Base-by-base conservation (phyloP, 2,797 vertebrate species). In the Gambelia wislizenii region DNA sequence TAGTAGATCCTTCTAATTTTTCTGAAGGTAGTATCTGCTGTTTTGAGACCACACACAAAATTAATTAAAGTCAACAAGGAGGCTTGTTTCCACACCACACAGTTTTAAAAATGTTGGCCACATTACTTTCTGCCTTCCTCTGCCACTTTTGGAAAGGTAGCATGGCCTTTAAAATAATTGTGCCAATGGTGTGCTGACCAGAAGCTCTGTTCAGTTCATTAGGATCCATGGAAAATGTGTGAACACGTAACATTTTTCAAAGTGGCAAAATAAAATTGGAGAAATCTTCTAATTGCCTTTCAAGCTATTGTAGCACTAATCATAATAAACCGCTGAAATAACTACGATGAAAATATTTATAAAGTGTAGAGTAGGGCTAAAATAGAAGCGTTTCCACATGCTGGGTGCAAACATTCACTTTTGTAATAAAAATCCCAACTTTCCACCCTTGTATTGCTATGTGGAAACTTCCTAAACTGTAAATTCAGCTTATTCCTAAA, bases 1-100 rank as follows among this genome's bases (percentile, higher is more conserved):
- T 94, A 88, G 4, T 67, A 95, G 95, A 95, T 93, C 93, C 91
- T 94, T 94, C 52, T 94, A 83, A 92, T 87, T 95, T 91, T 93
- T 93, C 88, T 93, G 18, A 16, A 59, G 91, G 87, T 87, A 91
- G 78, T 89, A 90, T 91, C 92, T 90, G 87, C 89, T 91, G 56
- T 36, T 8, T 84, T 82, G 70, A 84, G 79, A 87, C 88, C 82
- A 75, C 2, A 0, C 89, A 36, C 89, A 91, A 77, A 14, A 36
- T 70, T 90, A 67, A 75, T 86, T 83, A 70, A 18, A 91, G 77
- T 92, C 92, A 93, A 83, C 16, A 88, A 90, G 89, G 94, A 92
- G 88, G 83, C 70, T 85, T 76, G 89, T 84, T 93, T 67, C 59
- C 59, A 56, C 8, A 33, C 78, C 83, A 36, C 8, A 84, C 27